These are phyloP conservation scores for Musca vetustissima DNA, from an alignment of 1,140 invertebrate species.

Conservation along the genomic window DNA sequence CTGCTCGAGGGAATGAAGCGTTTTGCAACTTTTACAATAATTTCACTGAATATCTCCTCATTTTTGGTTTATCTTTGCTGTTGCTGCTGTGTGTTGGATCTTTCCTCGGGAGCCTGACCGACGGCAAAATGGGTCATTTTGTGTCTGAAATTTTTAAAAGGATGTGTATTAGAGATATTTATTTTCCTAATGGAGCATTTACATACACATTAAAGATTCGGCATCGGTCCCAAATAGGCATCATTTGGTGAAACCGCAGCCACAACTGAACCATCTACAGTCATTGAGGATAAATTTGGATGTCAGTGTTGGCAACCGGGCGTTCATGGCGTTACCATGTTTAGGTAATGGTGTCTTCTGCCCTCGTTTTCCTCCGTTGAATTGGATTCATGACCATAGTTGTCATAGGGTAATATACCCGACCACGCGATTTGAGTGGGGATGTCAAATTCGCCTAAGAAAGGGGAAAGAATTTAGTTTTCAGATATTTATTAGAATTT, in stretches of 20 bases:
- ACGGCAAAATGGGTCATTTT: too few species aligned
- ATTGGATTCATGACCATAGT: neutral
- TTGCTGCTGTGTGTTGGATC: too few species aligned
- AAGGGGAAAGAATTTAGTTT: neutral
- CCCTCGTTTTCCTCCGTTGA: slow-evolving; percentile 30
- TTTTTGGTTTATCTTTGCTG: too few species aligned
- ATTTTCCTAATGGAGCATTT: neutral
- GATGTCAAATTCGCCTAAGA: slow-evolving; percentile 78
- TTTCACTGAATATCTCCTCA: too few species aligned
- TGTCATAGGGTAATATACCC: slow-evolving; percentile 33
- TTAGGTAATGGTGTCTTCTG: slow-evolving; percentile 32
- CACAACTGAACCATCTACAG: slow-evolving; percentile 25
- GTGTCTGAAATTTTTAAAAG: too few species aligned
- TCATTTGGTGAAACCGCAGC: slow-evolving; percentile 33
- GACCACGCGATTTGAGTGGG: slow-evolving; percentile 65
- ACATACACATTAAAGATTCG: slow-evolving; percentile 57
- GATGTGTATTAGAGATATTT: too few species aligned
- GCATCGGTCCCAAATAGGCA: slow-evolving; percentile 46
- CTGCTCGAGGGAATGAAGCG: too few species aligned
- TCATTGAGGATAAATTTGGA: slow-evolving; percentile 31
- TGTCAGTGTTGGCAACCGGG: slow-evolving; percentile 38
- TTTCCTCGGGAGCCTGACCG: too few species aligned
- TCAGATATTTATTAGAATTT: neutral
- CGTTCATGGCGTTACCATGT: slow-evolving; percentile 23
- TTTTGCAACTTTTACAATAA: too few species aligned